Evolutionary conservation across 2,797 vertebrate species (phyloP), one percentile per base, ranked within the genome.

Genomic region (Acanthornis magna): DNA sequence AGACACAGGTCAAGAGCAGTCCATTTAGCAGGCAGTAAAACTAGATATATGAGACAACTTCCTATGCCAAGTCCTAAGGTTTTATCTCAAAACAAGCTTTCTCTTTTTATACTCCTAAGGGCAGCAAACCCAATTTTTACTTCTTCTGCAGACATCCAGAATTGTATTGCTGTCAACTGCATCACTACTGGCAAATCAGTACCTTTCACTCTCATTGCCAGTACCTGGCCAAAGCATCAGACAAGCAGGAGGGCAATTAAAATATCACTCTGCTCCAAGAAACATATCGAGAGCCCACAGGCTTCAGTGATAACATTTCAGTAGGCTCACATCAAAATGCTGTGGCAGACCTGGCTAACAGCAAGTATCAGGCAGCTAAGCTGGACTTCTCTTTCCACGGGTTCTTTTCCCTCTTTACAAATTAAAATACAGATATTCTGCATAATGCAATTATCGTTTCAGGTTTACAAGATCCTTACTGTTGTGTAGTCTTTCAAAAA

Each of bases 201-300:
- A 48, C 65, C 72, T 87, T 91, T 74, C 81, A 82, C 30, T 89
- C 38, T 76, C 60, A 16, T 30, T 54, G 72, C 91, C 86, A 89
- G 68, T 43, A 94, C 75, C 93, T 61, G 65, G 94, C 57, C 87
- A 68, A 77, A 77, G 50, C 68, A 77, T 62, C 93, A 94, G 65
- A 93, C 16, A 72, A 74, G 72, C 63, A 92, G 78, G 27, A 87
- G 81, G 51, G 61, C 84, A 89, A 94, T 88, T 94, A 93, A 95
- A 96, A 80, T 54, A 88, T 65, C 86, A 58, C 54, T 84, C 61
- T 83, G 30, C 84, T 96, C 87, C 88, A 93, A 67, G 81, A 83
- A 83, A 89, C 68, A 40, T 66, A 36, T 8, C 2, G 1, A 87
- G 82, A 83, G 10, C 20, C 1, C 86, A 83, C 68, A 85, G 84